These are phyloP conservation scores for Petrocephalus zakoni DNA, from an alignment of 2,113 vertebrate genomes.

Conservation along the genomic window DNA sequence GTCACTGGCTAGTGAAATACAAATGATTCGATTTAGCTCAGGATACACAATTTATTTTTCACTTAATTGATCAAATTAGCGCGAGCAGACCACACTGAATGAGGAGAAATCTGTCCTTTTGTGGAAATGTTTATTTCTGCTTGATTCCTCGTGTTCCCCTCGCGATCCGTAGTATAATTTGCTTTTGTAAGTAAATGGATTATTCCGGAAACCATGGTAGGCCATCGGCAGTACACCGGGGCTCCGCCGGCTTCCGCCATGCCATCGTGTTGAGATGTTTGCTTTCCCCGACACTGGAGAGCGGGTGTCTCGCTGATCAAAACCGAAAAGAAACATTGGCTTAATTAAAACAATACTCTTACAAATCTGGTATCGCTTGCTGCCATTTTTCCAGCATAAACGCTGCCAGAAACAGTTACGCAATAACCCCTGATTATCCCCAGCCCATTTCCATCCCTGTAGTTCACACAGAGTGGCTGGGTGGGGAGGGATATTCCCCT, in stretches of 20 bases:
- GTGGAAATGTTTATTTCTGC: background rate
- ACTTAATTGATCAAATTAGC: background rate
- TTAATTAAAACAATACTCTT: constrained; percentile 6
- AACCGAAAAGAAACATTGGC: background rate
- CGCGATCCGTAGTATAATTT: background rate
- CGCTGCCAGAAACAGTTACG: background rate
- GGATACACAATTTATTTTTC: constrained; percentile 14
- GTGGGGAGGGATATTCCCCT: background rate
- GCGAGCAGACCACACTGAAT: background rate
- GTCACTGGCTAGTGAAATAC: background rate
- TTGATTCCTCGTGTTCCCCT: background rate
- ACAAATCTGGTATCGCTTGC: background rate
- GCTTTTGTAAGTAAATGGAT: background rate
- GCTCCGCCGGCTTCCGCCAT: background rate
- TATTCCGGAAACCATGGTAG: background rate
- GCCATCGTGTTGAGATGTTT: background rate
- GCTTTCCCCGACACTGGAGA: too few relatives aligned
- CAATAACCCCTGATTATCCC: background rate
- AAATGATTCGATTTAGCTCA: background rate
- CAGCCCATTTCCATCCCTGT: background rate
- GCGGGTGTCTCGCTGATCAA: background rate
- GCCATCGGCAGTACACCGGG: background rate
- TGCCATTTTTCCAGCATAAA: constrained; percentile 2
- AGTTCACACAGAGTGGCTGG: background rate
- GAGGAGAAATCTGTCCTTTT: constrained; percentile 1